phyloP scores from a whole-genome alignment of 2,113 vertebrate genomes.

The Malurus elegans region DNA sequence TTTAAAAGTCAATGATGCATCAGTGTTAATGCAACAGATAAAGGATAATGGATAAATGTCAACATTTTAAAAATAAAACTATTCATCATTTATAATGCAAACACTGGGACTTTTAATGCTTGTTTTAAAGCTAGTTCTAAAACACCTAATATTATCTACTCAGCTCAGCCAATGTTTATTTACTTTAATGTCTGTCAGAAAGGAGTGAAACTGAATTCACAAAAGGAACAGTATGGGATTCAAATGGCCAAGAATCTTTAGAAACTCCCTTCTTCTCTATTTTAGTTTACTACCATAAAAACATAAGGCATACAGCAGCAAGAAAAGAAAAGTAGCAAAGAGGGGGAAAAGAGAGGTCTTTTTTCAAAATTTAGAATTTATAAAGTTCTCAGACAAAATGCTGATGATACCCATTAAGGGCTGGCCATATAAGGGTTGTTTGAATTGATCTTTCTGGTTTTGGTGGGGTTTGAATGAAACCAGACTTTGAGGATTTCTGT shows the following conservation, averaged over 20 bases:
- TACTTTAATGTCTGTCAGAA: not conserved
- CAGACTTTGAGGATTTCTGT: not conserved
- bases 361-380: not conserved
- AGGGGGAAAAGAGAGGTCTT: accelerated
- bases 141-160: not conserved
- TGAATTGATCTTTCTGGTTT: not conserved
- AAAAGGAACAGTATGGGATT: not conserved
- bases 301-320: not conserved
- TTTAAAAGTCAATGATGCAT: not conserved
- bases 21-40: not conserved
- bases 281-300: not conserved
- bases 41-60: not conserved
- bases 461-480: not conserved
- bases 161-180: not conserved
- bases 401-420: not conserved
- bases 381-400: not conserved
- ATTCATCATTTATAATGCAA: not conserved
- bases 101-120: not conserved
- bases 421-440: not conserved
- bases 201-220: not conserved
- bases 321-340: not conserved
- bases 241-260: not conserved
- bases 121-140: not conserved
- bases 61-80: not conserved
- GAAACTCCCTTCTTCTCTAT: not conserved